A percentile compares a stretch with the other conserved stretches of the same genome.
Evolutionary conservation across 2,797 vertebrate genomes (phyloP).

Genomic region (Salarias fasciatus): DNA sequence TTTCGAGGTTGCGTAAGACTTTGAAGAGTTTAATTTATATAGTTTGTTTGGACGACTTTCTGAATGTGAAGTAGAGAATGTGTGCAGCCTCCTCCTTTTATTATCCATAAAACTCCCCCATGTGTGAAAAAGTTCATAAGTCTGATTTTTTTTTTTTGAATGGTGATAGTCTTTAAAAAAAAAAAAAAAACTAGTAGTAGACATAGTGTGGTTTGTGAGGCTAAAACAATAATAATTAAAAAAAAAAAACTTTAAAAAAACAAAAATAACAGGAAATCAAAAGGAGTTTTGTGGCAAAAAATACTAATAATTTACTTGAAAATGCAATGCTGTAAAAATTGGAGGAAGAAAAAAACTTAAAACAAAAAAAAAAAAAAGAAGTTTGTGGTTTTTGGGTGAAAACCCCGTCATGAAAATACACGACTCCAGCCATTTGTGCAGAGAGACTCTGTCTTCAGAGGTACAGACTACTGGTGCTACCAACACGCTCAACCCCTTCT

Average conservation of each 20-base stretch:
- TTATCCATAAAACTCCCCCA: constrained; percentile 60
- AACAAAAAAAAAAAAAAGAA: constrained; percentile 13
- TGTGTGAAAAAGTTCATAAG: constrained; percentile 85
- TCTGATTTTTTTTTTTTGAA: constrained; percentile 69
- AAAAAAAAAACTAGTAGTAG: constrained; percentile 66
- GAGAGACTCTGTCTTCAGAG: constrained; percentile 59
- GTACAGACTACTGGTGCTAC: constrained; percentile 79
- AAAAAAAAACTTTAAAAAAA: constrained; percentile 29
- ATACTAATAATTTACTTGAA: constrained; percentile 49
- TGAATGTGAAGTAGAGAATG: constrained; percentile 87
- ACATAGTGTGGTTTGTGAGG: constrained; percentile 84
- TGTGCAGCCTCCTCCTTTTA: constrained; percentile 79
- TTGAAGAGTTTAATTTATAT: constrained; percentile 80
- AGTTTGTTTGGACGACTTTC: constrained; percentile 80
- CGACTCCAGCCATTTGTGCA: constrained; percentile 64
- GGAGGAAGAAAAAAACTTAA: too few relatives aligned
- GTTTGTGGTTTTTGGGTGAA: constrained; percentile 43
- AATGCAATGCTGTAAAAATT: constrained; percentile 64
- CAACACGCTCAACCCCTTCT: constrained; percentile 70
- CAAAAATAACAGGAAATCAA: constrained; percentile 55
- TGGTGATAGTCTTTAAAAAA: constrained; percentile 82
- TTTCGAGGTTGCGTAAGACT: constrained; percentile 76
- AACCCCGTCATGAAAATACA: constrained; percentile 45
- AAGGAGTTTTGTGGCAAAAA: constrained; percentile 61
- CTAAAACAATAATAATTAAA: constrained; percentile 45